Conservation (phyloP, 2,113 vertebrate species). For the Chroicocephalus ridibundus region DNA sequence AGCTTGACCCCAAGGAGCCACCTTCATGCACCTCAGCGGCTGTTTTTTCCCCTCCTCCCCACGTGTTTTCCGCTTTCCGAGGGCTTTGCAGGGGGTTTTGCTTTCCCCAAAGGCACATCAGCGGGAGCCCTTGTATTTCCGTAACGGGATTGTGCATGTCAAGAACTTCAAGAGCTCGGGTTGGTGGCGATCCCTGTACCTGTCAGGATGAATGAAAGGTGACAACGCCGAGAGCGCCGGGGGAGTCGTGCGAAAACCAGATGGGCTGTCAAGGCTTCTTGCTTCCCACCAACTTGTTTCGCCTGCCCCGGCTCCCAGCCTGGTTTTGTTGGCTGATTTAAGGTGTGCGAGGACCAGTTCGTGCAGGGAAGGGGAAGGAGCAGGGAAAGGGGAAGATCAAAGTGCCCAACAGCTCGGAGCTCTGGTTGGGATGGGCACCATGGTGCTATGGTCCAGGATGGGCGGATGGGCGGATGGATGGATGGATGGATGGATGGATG, state of each 20-base stretch:
- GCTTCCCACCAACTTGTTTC: accelerated
- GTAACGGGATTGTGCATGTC: not conserved
- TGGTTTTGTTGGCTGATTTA: accelerated
- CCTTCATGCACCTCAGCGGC: not conserved
- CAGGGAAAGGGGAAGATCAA: not conserved
- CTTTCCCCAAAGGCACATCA: not conserved
- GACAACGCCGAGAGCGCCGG: accelerated
- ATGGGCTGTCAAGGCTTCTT: not conserved
- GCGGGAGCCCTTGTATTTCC: not conserved
- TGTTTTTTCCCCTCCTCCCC: not conserved
- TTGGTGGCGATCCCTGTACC: not conserved
- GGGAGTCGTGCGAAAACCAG: not conserved
- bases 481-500: not conserved
- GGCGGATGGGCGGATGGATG: not conserved
- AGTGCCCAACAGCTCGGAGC: accelerated
- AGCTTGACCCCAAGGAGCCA: not conserved
- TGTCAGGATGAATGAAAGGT: conserved; percentile 21
- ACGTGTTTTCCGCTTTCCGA: not conserved
- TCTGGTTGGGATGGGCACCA: accelerated
- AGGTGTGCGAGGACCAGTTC: not conserved
- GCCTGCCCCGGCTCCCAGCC: accelerated
- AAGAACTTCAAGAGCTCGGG: not conserved
- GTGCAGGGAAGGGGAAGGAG: not conserved
- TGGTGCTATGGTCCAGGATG: not conserved
- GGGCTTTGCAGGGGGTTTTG: not conserved